These are phyloP conservation scores for Caranx melampygus DNA, from an alignment of 2,113 vertebrate species.

Conservation along the genomic window DNA sequence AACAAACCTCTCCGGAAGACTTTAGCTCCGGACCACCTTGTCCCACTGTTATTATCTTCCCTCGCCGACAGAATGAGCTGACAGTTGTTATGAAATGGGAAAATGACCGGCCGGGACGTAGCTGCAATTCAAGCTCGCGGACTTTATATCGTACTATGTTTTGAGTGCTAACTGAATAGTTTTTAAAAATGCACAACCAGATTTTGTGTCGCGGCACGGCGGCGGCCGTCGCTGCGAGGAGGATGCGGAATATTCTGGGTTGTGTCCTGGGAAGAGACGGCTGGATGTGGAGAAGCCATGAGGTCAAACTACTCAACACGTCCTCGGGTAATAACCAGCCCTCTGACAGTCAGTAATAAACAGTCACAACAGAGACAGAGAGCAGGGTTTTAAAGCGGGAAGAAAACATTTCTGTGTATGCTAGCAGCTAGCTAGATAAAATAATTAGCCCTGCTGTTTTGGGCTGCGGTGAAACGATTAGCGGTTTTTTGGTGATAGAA, in stretches of 20 bases:
- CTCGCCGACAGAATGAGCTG: conserved; percentile 6
- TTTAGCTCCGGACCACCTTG: conserved; percentile 53
- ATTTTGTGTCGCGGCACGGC: conserved; percentile 70
- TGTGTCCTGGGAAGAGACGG: conserved; percentile 75
- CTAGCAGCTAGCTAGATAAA: neutral
- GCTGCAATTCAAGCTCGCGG: neutral
- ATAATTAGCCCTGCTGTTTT: neutral
- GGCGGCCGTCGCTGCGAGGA: conserved; percentile 75
- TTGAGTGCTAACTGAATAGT: neutral
- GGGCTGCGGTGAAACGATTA: neutral
- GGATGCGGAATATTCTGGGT: conserved; percentile 79
- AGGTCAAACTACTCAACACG: conserved; percentile 84
- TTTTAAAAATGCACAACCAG: conserved; percentile 73
- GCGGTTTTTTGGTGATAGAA: neutral
- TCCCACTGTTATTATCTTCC: conserved; percentile 73
- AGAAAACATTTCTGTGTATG: neutral
- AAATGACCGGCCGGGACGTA: conserved; percentile 16
- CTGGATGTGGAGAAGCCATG: conserved; percentile 76
- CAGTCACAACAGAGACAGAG: neutral
- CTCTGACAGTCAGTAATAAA: rapidly evolving
- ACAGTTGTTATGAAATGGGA: conserved; percentile 45
- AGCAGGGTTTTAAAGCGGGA: neutral
- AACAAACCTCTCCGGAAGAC: conserved; percentile 58
- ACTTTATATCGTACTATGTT: neutral
- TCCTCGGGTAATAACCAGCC: conserved; percentile 77